These are phyloP conservation scores for Polydesmus complanatus DNA, from an alignment of 2,888 invertebrate species.

Conservation along the genomic window DNA sequence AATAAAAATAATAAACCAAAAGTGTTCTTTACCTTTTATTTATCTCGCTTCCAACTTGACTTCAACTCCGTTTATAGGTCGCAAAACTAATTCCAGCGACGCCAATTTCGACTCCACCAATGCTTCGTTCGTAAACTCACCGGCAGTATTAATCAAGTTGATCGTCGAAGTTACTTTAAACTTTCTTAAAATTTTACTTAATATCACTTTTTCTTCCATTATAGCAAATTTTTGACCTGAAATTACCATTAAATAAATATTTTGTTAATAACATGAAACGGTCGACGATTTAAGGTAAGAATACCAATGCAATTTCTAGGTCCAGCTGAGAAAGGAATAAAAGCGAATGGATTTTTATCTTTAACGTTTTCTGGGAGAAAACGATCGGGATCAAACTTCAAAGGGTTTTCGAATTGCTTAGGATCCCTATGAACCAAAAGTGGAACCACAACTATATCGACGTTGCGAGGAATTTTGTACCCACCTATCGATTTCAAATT, in stretches of 20 bases:
- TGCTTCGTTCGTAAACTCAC: no score
- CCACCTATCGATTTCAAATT: neutral
- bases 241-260: neutral
- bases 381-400: neutral
- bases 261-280: no score
- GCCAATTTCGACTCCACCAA: no score
- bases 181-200: constrained; percentile 5
- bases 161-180: constrained; percentile 6
- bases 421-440: neutral
- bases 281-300: no score
- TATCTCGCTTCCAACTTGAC: neutral
- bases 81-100: neutral
- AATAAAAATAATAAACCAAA: neutral
- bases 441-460: neutral
- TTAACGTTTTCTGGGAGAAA: constrained; percentile 5
- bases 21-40: neutral
- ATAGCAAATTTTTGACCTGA: constrained; percentile 16
- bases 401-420: neutral
- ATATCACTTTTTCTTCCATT: constrained; percentile 17
- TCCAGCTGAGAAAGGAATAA: constrained; percentile 17
- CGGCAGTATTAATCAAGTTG: neutral
- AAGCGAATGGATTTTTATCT: constrained; percentile 10
- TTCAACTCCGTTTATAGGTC: neutral
- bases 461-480: neutral
- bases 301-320: constrained; percentile 18